Evolutionary conservation across 2,113 vertebrate species (phyloP).

Genomic region (Takifugu flavidus): DNA sequence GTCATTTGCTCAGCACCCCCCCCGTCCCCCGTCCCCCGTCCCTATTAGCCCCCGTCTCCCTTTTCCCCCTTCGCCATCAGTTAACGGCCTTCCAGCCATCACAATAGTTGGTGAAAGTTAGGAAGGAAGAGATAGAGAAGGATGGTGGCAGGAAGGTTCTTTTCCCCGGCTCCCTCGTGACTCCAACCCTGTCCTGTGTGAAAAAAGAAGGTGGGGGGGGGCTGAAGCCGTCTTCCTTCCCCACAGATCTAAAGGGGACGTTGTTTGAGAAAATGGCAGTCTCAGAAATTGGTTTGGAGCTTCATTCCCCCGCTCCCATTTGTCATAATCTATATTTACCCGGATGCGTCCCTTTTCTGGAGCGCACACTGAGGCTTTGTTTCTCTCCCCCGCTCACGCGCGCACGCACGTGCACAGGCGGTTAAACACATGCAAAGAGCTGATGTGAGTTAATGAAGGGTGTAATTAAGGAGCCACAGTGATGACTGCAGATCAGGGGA

Average conservation of each 20-base stretch:
- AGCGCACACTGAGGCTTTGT: background rate
- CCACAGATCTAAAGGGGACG: constrained; percentile 40
- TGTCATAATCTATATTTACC: constrained; percentile 56
- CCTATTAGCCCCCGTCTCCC: constrained; percentile 27
- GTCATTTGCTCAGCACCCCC: background rate
- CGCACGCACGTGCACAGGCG: constrained; percentile 12
- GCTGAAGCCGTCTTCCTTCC: constrained; percentile 39
- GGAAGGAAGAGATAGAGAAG: constrained; percentile 15
- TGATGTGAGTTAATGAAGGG: constrained; percentile 72
- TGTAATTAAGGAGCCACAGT: constrained; percentile 72
- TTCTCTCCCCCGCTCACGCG: constrained; percentile 9
- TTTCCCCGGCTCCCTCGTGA: constrained; percentile 23
- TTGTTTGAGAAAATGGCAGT: constrained; percentile 57
- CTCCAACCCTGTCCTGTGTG: constrained; percentile 5
- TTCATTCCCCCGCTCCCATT: constrained; percentile 51
- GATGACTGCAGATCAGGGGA: constrained; percentile 66
- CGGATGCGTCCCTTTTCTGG: constrained; percentile 8
- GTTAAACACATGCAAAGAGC: constrained; percentile 51
- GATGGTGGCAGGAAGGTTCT: constrained; percentile 50
- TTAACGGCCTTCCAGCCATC: constrained; percentile 35
- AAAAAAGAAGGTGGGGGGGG: constrained; percentile 50
- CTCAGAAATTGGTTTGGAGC: constrained; percentile 61
- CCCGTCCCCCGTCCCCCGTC: constrained; percentile 31
- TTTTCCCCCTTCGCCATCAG: constrained; percentile 31
- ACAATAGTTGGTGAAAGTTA: constrained; percentile 20